These are phyloP conservation scores for Myanophis thanlyinensis DNA, from an alignment of 2,113 vertebrate genomes.

Conservation along the genomic window DNA sequence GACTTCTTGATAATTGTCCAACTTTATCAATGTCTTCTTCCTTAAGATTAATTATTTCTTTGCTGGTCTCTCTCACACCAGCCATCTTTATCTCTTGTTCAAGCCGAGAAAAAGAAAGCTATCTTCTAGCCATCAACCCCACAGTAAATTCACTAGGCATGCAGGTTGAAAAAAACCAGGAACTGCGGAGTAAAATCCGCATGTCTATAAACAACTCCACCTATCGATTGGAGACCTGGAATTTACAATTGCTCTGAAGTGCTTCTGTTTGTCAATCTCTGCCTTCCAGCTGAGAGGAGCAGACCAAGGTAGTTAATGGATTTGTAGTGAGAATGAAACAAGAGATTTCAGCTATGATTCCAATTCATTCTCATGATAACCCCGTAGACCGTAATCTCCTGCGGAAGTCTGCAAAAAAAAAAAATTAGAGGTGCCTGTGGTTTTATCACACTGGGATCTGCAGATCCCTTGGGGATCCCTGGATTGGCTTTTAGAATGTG, in stretches of 20 bases:
- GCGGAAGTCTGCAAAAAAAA: too few relatives aligned
- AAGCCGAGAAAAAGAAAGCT: background rate
- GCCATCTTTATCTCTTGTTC: background rate
- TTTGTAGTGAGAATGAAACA: background rate
- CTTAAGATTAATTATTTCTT: background rate
- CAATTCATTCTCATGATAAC: background rate
- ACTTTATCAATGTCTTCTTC: background rate
- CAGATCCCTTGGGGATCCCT: slow-evolving; percentile 31
- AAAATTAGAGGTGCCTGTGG: background rate
- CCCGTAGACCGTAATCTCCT: too few relatives aligned
- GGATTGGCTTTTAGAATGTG: slow-evolving; percentile 43
- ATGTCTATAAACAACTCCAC: background rate
- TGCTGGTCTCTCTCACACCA: background rate
- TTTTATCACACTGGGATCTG: background rate
- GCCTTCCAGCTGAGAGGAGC: background rate
- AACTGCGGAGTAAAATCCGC: background rate
- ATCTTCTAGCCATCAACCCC: background rate
- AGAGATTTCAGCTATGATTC: background rate
- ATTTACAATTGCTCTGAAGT: background rate
- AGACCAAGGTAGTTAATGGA: background rate
- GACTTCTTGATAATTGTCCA: background rate
- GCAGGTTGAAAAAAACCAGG: background rate
- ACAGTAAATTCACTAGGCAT: background rate
- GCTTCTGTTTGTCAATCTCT: background rate
- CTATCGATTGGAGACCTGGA: background rate